Conservation (phyloP, 2,797 vertebrate genomes). For the Sebastes elongatus region DNA sequence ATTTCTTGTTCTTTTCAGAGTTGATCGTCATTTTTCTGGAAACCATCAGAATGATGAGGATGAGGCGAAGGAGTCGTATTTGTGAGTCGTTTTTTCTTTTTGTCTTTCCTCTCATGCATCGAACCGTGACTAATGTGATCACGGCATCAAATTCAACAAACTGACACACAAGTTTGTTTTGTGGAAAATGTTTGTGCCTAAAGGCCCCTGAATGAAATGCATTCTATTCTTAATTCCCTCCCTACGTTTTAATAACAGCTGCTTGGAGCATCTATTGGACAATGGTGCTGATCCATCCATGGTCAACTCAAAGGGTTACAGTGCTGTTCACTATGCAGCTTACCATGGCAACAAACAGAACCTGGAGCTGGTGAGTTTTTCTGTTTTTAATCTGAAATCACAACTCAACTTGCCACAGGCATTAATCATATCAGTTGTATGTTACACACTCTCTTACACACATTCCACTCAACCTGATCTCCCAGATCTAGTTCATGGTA, state of each 20-base stretch:
- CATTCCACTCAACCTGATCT: not conserved
- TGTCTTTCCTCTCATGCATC: too few relatives aligned
- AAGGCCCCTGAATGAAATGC: not conserved
- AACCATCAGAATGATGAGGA: conserved; percentile 89
- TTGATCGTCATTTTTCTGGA: conserved; percentile 87
- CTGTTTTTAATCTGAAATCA: not conserved
- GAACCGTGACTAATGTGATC: not conserved
- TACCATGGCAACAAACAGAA: conserved; percentile 96
- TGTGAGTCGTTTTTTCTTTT: conserved; percentile 80
- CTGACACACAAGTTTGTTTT: not conserved
- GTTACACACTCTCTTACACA: not conserved
- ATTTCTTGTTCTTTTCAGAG: conserved; percentile 73
- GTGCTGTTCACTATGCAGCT: conserved; percentile 98
- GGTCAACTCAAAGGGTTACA: conserved; percentile 95
- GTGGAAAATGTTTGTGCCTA: not conserved
- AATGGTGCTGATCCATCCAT: conserved; percentile 95
- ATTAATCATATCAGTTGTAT: too few relatives aligned
- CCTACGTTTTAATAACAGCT: conserved; percentile 74
- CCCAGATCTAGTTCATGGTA: not conserved
- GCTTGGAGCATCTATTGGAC: conserved; percentile 96
- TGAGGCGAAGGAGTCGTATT: conserved; percentile 92
- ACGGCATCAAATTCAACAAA: not conserved
- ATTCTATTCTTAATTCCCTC: not conserved
- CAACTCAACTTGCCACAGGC: not conserved
- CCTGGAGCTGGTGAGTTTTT: conserved; percentile 90